Conservation (phyloP, 2,797 vertebrate species). For the Aphelocoma californica region DNA sequence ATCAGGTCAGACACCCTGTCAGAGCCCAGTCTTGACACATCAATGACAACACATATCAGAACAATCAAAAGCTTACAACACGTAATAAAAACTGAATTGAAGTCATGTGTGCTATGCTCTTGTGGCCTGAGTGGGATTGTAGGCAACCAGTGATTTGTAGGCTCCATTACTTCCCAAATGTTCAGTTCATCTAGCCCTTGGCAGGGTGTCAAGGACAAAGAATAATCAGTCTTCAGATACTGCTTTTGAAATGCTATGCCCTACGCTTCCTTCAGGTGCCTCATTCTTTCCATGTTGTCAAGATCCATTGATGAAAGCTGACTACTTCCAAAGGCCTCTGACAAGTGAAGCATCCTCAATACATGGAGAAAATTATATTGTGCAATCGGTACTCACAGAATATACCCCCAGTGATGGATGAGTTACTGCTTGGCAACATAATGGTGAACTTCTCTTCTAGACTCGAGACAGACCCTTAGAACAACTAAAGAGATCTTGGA, state of each 20-base stretch:
- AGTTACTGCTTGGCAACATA: neutral
- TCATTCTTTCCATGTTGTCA: slow-evolving; percentile 73
- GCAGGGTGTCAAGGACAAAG: slow-evolving; percentile 76
- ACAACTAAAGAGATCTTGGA: neutral
- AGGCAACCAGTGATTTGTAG: slow-evolving; percentile 73
- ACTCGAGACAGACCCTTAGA: neutral
- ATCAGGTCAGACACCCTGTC: slow-evolving; percentile 55
- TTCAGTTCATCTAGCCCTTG: slow-evolving; percentile 72
- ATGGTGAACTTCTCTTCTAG: neutral
- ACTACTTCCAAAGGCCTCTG: slow-evolving; percentile 64
- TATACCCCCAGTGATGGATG: slow-evolving; percentile 45
- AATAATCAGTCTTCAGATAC: slow-evolving; percentile 75
- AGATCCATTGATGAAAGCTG: slow-evolving; percentile 72
- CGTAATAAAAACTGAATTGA: slow-evolving; percentile 71
- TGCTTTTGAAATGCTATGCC: slow-evolving; percentile 64
- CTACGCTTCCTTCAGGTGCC: slow-evolving; percentile 70
- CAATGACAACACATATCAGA: slow-evolving; percentile 64
- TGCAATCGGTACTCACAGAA: slow-evolving; percentile 39
- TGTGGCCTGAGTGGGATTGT: slow-evolving; percentile 38
- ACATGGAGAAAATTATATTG: slow-evolving; percentile 54
- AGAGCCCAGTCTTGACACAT: slow-evolving; percentile 52
- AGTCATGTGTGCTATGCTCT: slow-evolving; percentile 43
- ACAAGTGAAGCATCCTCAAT: slow-evolving; percentile 52
- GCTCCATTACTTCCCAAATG: slow-evolving; percentile 72
- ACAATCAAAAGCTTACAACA: slow-evolving; percentile 67